Evolutionary conservation across 2,888 invertebrate genomes (phyloP), one percentile per base, ranked within the genome.

Genomic region (Drosophila anomalipes): DNA sequence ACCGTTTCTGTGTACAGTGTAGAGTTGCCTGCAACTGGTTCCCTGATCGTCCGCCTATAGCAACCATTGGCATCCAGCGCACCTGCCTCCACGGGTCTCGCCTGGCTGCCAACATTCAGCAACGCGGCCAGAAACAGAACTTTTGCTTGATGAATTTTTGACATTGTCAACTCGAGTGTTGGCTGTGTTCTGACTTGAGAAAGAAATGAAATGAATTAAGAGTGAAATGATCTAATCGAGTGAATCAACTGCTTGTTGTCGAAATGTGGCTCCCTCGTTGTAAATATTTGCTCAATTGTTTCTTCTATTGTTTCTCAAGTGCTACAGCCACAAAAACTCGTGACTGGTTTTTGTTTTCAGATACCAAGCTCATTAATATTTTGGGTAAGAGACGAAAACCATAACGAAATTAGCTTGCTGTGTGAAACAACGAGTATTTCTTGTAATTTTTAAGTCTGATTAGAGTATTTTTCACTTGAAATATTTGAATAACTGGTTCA

Each of bases 1-100:
- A 81, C 76, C 9, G 90, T 89, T 66, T 90, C 84, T 0, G 79
- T 82, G 14, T 81, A 90, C 7, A 74, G 49, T 16, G 77, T 78
- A 1, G 69, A 26, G 44, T 81, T 66, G 14, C 67, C 66, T 1
- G 72, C 59, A 26, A 84, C 41, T 4, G 84, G 88, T 19, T 89
- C 81, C 30, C 77, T 82, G 7, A 89, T 62, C 1, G 76, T 89
- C 68, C 86, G 89, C 33, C 32, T 77, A 30, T 90, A 90, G 64
- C 88, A 88, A 4, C 88, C 88, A 35, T 79, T 77, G 16, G 79
- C 74, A 54, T 77, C 73, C 16, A 70, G 63, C 0, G 58, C 26
- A 0, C 86, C 76, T 0, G 72, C 80, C 49, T 78, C 59, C 49
- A 19, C 22, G 0, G 89, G 89, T 12, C 63, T 60, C 1, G 86